phyloP scores from a whole-genome alignment of 2,888 invertebrate species.

The Axea sp. region DNA sequence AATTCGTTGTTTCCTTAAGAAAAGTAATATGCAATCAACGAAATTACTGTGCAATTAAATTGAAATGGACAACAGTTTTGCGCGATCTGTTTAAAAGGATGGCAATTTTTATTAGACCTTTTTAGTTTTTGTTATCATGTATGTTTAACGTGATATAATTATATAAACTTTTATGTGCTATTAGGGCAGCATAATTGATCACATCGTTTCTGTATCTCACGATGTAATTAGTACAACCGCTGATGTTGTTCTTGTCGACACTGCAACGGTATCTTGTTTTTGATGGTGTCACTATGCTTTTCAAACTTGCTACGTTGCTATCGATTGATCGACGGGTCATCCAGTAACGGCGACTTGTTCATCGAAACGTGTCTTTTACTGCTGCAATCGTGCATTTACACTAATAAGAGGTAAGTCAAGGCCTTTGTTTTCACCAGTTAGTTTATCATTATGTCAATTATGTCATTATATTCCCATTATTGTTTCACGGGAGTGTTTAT shows the following conservation, averaged over 20 bases:
- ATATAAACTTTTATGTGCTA: slow-evolving; percentile 21
- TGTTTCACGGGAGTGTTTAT: slow-evolving; percentile 21
- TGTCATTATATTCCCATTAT: slow-evolving; percentile 25
- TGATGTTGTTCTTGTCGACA: slow-evolving; percentile 24
- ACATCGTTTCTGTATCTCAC: slow-evolving; percentile 25
- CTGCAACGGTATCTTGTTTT: slow-evolving; percentile 39
- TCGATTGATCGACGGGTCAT: slow-evolving; percentile 1
- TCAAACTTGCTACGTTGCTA: slow-evolving; percentile 1
- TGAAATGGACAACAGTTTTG: too few species aligned
- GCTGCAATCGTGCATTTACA: slow-evolving; percentile 25
- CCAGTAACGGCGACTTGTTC: slow-evolving; percentile 24
- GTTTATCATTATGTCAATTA: slow-evolving; percentile 31
- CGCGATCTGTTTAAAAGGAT: too few species aligned
- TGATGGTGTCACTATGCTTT: slow-evolving; percentile 22
- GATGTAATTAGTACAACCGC: slow-evolving; percentile 23
- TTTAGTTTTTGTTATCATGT: neutral
- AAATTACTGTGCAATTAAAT: too few species aligned
- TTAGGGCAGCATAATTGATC: slow-evolving; percentile 25
- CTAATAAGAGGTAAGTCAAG: slow-evolving; percentile 45
- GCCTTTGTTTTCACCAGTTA: slow-evolving; percentile 25
- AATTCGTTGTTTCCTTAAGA: too few species aligned
- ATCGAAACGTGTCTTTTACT: slow-evolving; percentile 18
- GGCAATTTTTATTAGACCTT: neutral
- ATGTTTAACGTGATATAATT: slow-evolving; percentile 20
- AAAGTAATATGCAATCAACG: too few species aligned